These are phyloP conservation scores for Calonectris borealis DNA, from an alignment of 2,113 vertebrate species.

Conservation along the genomic window DNA sequence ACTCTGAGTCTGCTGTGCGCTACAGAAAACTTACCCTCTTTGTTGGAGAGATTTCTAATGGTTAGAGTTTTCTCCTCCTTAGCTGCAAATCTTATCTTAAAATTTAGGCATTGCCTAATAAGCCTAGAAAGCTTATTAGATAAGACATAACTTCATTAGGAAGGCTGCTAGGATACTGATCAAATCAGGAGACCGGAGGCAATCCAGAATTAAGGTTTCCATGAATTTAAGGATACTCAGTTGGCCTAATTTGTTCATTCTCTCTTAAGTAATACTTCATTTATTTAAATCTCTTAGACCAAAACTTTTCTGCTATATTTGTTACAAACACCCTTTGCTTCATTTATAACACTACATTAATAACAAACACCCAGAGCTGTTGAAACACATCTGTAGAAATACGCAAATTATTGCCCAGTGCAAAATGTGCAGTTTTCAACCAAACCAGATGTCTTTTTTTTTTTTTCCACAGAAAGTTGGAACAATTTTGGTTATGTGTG, in stretches of 20 bases:
- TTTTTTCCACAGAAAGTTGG: not conserved
- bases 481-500: not conserved
- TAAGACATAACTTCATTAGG: slow-evolving; percentile 11
- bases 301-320: not conserved
- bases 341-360: not conserved
- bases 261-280: not conserved
- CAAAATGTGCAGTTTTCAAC: not conserved
- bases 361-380: not conserved
- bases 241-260: slow-evolving; percentile 4
- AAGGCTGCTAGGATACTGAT: slow-evolving; percentile 11
- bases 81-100: not conserved
- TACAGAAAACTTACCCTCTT: not conserved
- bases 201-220: not conserved
- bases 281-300: not conserved
- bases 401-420: not conserved
- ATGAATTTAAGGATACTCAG: not conserved
- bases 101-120: not conserved
- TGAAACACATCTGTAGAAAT: not conserved
- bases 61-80: not conserved
- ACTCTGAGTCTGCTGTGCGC: not conserved
- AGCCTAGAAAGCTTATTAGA: slow-evolving; percentile 4
- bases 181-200: not conserved
- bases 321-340: not conserved
- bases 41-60: not conserved
- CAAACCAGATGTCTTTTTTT: not conserved